Conservation (phyloP, 2,113 vertebrate species). For the Petroica traversi region DNA sequence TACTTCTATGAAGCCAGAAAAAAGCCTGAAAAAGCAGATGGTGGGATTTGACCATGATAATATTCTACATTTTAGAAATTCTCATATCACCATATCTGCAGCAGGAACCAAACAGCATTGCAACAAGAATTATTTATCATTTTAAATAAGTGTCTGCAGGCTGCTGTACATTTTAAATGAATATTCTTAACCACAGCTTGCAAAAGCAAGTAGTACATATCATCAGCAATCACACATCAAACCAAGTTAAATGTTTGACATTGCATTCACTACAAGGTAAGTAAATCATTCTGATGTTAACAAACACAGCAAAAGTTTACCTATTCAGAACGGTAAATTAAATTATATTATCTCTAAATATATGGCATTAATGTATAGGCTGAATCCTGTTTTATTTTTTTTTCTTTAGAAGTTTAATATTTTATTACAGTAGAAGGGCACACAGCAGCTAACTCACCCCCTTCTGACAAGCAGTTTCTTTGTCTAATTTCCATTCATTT, state of each 20-base stretch:
- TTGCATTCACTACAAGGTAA: background rate
- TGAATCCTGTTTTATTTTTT: background rate
- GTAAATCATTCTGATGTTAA: slow-evolving; percentile 34
- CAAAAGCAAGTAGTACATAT: background rate
- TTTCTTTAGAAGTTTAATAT: slow-evolving; percentile 39
- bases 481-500: slow-evolving; percentile 73
- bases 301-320: slow-evolving; percentile 13
- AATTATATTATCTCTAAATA: background rate
- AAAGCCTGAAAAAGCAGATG: background rate
- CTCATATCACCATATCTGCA: background rate
- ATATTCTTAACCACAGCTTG: slow-evolving; percentile 10
- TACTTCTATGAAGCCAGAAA: background rate
- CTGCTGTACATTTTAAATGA: slow-evolving; percentile 42
- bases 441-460: slow-evolving; percentile 58
- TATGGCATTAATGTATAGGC: background rate
- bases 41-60: background rate
- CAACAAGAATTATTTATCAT: background rate
- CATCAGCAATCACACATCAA: slow-evolving; percentile 30
- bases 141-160: slow-evolving; percentile 16
- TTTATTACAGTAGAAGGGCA: slow-evolving; percentile 37
- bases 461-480: slow-evolving; percentile 68
- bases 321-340: slow-evolving; percentile 13
- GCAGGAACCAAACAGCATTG: background rate
- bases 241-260: slow-evolving; percentile 38
- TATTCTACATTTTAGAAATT: background rate